These are phyloP conservation scores for Sigmodon hispidus DNA, from an alignment of 2,113 vertebrate genomes.

Conservation along the genomic window DNA sequence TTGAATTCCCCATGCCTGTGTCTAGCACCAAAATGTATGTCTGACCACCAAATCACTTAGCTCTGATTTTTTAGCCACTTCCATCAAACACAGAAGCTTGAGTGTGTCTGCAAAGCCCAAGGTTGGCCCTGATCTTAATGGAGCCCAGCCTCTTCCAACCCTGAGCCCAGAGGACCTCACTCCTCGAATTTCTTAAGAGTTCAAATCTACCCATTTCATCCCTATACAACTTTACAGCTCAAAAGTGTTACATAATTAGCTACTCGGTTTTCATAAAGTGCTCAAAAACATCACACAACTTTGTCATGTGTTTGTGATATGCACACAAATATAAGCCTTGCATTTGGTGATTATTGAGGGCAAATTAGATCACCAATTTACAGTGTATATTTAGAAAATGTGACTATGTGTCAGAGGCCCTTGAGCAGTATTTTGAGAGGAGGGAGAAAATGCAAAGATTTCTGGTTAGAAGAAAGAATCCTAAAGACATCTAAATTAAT, in stretches of 20 bases:
- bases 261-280: background rate
- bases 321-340: background rate
- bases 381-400: constrained; percentile 52
- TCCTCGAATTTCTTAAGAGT: background rate
- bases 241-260: background rate
- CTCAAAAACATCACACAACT: background rate
- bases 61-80: background rate
- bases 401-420: background rate
- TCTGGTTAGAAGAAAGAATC: background rate
- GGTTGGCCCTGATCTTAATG: fast-evolving
- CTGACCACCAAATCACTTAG: background rate
- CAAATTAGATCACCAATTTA: background rate
- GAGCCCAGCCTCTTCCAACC: background rate
- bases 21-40: background rate
- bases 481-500: constrained; percentile 55
- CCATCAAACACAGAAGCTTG: background rate
- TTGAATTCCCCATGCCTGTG: background rate
- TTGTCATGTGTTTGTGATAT: background rate
- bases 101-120: fast-evolving
- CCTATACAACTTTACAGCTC: background rate
- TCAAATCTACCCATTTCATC: background rate
- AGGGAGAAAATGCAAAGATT: background rate
- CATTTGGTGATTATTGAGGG: background rate
- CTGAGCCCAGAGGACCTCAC: too few relatives aligned
- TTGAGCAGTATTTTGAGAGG: background rate